These are phyloP conservation scores for Molorchus minor DNA, from an alignment of 2,888 invertebrate genomes.

Conservation along the genomic window DNA sequence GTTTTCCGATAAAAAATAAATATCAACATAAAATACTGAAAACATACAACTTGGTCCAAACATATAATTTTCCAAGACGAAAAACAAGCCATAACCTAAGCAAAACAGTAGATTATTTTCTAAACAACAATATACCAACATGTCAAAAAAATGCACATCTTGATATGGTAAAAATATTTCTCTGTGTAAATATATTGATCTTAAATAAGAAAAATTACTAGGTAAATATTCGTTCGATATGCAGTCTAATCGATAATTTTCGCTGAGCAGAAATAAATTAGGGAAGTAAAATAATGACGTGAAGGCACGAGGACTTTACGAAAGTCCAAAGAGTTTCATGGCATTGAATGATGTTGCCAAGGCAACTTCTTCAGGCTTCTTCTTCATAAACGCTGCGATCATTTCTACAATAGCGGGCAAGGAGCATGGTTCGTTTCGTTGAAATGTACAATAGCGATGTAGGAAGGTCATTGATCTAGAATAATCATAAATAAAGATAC, in stretches of 20 bases:
- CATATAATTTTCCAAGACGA: background rate
- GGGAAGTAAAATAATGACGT: slow-evolving; percentile 16
- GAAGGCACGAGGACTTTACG: slow-evolving; percentile 65
- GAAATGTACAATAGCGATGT: slow-evolving; percentile 92
- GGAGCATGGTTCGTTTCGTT: slow-evolving; percentile 95
- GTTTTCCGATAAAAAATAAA: background rate
- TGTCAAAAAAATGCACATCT: slow-evolving; percentile 1
- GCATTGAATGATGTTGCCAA: slow-evolving; percentile 92
- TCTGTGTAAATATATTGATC: slow-evolving; percentile 12
- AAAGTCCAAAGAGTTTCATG: slow-evolving; percentile 86
- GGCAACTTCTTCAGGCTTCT: slow-evolving; percentile 88
- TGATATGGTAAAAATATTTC: slow-evolving; percentile 13
- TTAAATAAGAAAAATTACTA: background rate
- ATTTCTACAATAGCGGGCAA: slow-evolving; percentile 92
- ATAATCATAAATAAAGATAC: too few species aligned
- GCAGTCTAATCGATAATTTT: slow-evolving; percentile 15
- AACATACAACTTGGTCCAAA: background rate
- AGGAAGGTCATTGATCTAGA: slow-evolving; percentile 80
- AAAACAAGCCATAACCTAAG: slow-evolving; percentile 3
- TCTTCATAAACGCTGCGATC: slow-evolving; percentile 90
- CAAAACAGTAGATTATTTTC: background rate
- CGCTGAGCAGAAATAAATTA: slow-evolving; percentile 13
- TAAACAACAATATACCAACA: background rate
- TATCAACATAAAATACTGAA: background rate
- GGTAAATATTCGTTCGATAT: slow-evolving; percentile 17